Evolutionary conservation across 2,113 vertebrate species (phyloP), one percentile per base, ranked within the genome.

Genomic region (Cyanoliseus patagonus): DNA sequence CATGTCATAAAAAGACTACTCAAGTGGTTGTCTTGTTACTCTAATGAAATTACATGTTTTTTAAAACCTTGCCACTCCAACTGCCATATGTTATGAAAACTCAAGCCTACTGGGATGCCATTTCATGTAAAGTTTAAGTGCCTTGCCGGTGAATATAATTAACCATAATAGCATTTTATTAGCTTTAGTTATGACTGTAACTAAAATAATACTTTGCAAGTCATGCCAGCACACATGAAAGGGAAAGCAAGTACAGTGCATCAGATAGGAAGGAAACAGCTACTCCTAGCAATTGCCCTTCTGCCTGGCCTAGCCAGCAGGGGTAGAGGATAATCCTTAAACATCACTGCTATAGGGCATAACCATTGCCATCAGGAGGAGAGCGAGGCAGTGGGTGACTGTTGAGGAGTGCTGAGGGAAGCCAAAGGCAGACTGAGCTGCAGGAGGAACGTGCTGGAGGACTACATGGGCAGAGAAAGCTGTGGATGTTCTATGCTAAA

Each of bases 121-220:
- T 92, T 96, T 91, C 96, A 87, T 89, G 95, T 97, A 84, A 94
- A 91, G 96, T 94, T 94, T 88, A 95, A 97, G 92, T 94, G 88
- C 69, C 88, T 95, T 13, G 8, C 69, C 0, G 3, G 91, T 91
- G 92, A 96, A 92, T 70, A 91, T 96, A 96, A 96, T 96, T 96
- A 96, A 96, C 77, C 75, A 53, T 95, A 96, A 96, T 95, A 94
- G 88, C 88, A 77, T 89, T 96, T 96, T 97, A 96, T 97, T 97
- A 96, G 88, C 95, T 95, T 94, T 96, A 76, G 91, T 89, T 92
- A 89, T 0, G 0, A 53, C 57, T 87, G 83, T 74, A 89, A 92
- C 77, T 86, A 87, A 79, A 94, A 82, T 79, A 96, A 91, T 86
- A 75, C 77, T 23, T 88, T 72, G 76, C 68, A 78, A 93, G 72